A percentile compares a stretch with the other conserved stretches of the same genome.
Evolutionary conservation across 2,113 vertebrate genomes (phyloP).

Genomic region (Catharus minimus): DNA sequence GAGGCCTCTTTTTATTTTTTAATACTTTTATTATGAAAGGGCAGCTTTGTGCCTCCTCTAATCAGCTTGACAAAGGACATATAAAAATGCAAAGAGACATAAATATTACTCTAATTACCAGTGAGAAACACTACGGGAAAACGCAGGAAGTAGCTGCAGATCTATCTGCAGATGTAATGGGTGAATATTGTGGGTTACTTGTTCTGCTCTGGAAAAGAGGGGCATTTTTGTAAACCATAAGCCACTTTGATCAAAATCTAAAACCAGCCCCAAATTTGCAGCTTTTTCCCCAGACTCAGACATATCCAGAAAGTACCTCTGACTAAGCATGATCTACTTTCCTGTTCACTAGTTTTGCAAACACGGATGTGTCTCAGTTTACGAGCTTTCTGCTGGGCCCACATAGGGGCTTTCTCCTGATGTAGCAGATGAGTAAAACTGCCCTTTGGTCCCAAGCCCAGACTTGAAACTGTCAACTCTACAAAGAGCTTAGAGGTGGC

Average conservation of each 20-base stretch:
- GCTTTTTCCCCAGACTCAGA: not conserved
- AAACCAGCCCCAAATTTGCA: not conserved
- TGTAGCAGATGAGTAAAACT: not conserved
- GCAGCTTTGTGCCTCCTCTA: conserved; percentile 55
- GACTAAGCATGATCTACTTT: conserved; percentile 11
- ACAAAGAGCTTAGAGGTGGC: not conserved
- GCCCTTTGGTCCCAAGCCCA: not conserved
- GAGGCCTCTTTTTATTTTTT: conserved; percentile 2
- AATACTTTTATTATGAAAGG: conserved; percentile 32
- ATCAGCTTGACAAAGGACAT: conserved; percentile 53
- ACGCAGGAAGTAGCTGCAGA: conserved; percentile 1
- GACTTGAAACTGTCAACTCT: not conserved
- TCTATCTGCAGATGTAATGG: not conserved
- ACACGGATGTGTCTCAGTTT: not conserved
- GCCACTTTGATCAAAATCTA: not conserved
- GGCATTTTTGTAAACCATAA: not conserved
- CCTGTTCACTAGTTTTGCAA: not conserved
- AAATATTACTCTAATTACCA: conserved; percentile 50
- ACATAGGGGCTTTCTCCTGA: not conserved
- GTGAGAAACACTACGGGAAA: not conserved
- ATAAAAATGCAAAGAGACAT: conserved; percentile 31
- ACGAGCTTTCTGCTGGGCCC: not conserved
- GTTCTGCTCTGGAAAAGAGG: not conserved
- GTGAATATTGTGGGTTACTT: not conserved
- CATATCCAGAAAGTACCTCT: not conserved